These are phyloP conservation scores for Carollia perspicillata DNA, from an alignment of 2,113 vertebrate genomes.

Conservation along the genomic window DNA sequence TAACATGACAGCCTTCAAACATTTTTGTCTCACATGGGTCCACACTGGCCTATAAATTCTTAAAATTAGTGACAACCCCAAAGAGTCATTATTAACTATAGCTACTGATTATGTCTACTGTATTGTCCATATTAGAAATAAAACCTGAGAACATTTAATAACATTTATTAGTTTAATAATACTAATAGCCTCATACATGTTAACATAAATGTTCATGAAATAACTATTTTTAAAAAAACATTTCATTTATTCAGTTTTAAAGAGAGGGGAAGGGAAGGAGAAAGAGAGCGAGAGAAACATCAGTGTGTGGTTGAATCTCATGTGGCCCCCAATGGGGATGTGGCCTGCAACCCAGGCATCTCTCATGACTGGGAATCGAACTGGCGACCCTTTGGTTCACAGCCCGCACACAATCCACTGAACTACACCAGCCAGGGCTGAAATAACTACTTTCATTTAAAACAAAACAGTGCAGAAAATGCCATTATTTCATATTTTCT, in stretches of 20 bases:
- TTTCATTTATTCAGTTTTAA: too few species aligned
- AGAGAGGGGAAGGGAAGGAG: too few species aligned
- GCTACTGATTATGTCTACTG: background rate
- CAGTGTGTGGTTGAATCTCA: too few species aligned
- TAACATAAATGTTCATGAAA: background rate
- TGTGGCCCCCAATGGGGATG: too few species aligned
- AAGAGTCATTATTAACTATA: background rate
- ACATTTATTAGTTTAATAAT: background rate
- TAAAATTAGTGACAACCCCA: background rate
- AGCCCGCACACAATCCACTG: too few species aligned
- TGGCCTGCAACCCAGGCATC: too few species aligned
- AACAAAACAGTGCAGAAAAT: background rate
- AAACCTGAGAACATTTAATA: background rate
- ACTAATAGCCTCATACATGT: background rate
- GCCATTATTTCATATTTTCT: background rate
- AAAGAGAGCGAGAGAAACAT: too few species aligned
- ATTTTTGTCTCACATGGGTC: background rate
- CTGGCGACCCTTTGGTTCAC: too few species aligned
- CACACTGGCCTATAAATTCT: background rate
- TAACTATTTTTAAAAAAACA: too few species aligned
- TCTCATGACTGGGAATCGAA: too few species aligned
- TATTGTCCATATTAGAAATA: background rate
- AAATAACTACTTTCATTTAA: background rate
- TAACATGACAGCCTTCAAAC: background rate
- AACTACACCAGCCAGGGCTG: too few species aligned